Evolutionary conservation across 2,113 vertebrate species (phyloP), one percentile per base, ranked within the genome.

Genomic region (Piprites chloris): DNA sequence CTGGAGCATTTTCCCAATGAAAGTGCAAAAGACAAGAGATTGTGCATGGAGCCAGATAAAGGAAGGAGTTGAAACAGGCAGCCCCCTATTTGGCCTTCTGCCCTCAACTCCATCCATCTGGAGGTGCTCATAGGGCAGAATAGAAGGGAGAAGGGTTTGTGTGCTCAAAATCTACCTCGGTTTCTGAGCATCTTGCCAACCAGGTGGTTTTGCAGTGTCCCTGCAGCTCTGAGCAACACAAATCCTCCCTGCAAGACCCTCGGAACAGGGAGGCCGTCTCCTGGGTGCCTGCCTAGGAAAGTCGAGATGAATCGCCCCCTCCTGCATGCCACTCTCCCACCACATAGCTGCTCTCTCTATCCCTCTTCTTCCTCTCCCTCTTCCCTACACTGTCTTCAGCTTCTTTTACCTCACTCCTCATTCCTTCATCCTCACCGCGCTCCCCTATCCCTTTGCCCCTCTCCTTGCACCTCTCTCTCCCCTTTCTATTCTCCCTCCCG

Each of bases 361-460:
- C 92, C 39, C 55, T 86, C 47, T 79, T 56, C 91, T 65, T 69
- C 58, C n/a, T 87, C 52, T 71, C 69, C 42, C 41, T 56, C 67
- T 89, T 65, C 61, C 65, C 61, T 73, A 37, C 56, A 28, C 87
- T 39, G 41, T 37, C 65, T 61, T 71, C 69, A 18, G 74, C 58
- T 91, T 74, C 87, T 85, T 71, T 41, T 9, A 61, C 35, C 28
- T 22, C 77, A 65, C 69, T 65, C n/a, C 65, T 41, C 79, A 66
- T 49, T 28, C 81, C 92, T 63, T 42, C 92, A 71, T 61, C 90
- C 81, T 65, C 67, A 26, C 46, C 39, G 14, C 16, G 17, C 63
- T 89, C 73, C 52, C 79, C 69, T 79, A 87, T 96, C 96, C 86
- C 53, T 72, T 68, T 86, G 84, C 78, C 94, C 90, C 91, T 91